Conservation (phyloP, 2,888 invertebrate species). For the Lasioglossum villosulum region DNA sequence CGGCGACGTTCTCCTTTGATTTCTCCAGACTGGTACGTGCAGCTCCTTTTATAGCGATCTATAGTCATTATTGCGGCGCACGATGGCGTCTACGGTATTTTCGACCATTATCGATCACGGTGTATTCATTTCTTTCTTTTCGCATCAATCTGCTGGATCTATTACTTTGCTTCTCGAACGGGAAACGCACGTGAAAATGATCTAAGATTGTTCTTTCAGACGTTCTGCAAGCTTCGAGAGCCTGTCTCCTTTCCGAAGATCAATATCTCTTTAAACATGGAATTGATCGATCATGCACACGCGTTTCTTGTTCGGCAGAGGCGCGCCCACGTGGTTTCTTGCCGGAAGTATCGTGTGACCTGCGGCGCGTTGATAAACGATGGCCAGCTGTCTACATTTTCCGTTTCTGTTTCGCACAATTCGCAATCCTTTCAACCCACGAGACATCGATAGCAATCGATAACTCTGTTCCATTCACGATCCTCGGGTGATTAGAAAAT, state of each 20-base stretch:
- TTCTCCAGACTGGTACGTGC: not conserved
- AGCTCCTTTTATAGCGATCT: not conserved
- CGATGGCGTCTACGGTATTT: not conserved
- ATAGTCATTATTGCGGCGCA: not conserved
- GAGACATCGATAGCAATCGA: not conserved
- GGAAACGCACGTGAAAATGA: not conserved
- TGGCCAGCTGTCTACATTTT: not conserved
- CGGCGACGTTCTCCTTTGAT: slow-evolving; percentile 7
- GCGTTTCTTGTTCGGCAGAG: slow-evolving; percentile 12
- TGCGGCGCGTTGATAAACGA: not conserved
- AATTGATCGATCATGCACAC: slow-evolving; percentile 10
- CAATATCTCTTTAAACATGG: not conserved
- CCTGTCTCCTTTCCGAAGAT: not conserved
- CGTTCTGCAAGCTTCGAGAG: not conserved
- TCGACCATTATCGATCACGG: not conserved
- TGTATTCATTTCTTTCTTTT: not conserved
- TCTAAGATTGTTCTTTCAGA: not conserved
- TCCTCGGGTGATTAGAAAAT: not conserved
- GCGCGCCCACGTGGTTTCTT: slow-evolving; percentile 6
- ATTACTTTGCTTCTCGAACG: not conserved
- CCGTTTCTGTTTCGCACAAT: not conserved
- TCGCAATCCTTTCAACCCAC: not conserved
- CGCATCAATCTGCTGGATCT: not conserved
- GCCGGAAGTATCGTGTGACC: not conserved
- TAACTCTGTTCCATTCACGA: not conserved